phyloP scores from a whole-genome alignment of 2,797 vertebrate species.

The Stomatorhinus walkeri region DNA sequence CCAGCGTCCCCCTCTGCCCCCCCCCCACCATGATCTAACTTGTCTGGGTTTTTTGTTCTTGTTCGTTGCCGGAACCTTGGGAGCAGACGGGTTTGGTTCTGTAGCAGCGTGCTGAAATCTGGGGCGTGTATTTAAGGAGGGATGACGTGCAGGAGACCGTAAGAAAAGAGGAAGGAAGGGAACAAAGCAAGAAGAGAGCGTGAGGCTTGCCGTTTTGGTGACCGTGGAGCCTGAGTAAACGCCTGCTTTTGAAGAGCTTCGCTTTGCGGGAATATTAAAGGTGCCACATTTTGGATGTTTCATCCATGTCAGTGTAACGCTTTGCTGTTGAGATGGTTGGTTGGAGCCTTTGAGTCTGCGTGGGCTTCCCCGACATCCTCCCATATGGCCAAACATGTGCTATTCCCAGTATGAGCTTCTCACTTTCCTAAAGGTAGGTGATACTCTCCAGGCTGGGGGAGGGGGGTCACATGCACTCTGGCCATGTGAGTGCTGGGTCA shows the following conservation, averaged over 20 bases:
- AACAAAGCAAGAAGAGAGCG: not conserved
- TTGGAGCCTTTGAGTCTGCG: conserved; percentile 6
- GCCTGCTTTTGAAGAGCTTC: not conserved
- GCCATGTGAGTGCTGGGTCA: not conserved
- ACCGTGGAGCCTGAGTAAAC: not conserved
- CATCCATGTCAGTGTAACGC: not conserved
- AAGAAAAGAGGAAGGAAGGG: not conserved
- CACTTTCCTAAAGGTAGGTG: not conserved
- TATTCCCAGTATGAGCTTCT: not conserved
- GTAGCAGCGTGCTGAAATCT: not conserved
- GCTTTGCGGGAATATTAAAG: not conserved
- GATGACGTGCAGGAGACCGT: not conserved
- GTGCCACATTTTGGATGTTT: not conserved
- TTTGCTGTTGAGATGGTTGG: not conserved
- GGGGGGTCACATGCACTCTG: not conserved
- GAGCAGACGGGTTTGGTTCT: not conserved
- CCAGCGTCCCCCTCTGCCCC: not conserved
- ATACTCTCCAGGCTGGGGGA: not conserved
- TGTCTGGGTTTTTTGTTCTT: not conserved
- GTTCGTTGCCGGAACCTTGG: not conserved
- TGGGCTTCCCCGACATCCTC: conserved; percentile 22
- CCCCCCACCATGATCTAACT: not conserved
- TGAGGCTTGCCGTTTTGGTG: not conserved
- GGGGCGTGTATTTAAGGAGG: not conserved
- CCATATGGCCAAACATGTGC: not conserved